phyloP scores from a whole-genome alignment of 2,888 invertebrate genomes.

The Entomobrya multifasciata region DNA sequence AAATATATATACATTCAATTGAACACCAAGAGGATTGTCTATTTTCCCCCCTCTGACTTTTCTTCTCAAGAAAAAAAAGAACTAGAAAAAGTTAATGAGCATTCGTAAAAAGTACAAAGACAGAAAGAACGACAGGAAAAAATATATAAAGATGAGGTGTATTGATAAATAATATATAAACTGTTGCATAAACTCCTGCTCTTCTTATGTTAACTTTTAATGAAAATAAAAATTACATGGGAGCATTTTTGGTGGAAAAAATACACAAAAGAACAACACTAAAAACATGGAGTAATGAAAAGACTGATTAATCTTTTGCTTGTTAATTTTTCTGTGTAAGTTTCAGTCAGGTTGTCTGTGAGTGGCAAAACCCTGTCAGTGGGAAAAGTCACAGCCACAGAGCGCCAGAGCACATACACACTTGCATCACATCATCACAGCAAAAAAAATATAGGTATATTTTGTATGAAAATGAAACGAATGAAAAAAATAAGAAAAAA shows the following conservation, averaged over 20 bases:
- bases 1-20: not conserved
- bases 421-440: not conserved
- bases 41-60: not conserved
- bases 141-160: constrained; percentile 41
- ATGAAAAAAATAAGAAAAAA: not conserved
- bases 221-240: too few relatives aligned
- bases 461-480: too few relatives aligned
- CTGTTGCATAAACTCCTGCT: too few relatives aligned
- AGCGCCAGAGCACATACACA: too few relatives aligned
- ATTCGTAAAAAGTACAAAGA: not conserved
- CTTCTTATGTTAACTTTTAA: too few relatives aligned
- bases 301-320: constrained; percentile 53
- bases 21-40: too few relatives aligned
- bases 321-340: constrained; percentile 17
- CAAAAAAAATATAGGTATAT: too few relatives aligned
- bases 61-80: not conserved
- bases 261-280: constrained; percentile 1
- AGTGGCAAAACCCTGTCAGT: constrained; percentile 52
- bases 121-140: not conserved
- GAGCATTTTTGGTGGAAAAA: constrained; percentile 26
- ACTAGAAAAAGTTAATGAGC: constrained; percentile 8
- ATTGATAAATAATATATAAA: constrained; percentile 36
- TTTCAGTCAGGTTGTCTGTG: constrained; percentile 9
- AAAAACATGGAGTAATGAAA: not conserved
- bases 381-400: constrained; percentile 55